Conservation (phyloP, 2,797 vertebrate species). For the Melanotaenia nigrans region DNA sequence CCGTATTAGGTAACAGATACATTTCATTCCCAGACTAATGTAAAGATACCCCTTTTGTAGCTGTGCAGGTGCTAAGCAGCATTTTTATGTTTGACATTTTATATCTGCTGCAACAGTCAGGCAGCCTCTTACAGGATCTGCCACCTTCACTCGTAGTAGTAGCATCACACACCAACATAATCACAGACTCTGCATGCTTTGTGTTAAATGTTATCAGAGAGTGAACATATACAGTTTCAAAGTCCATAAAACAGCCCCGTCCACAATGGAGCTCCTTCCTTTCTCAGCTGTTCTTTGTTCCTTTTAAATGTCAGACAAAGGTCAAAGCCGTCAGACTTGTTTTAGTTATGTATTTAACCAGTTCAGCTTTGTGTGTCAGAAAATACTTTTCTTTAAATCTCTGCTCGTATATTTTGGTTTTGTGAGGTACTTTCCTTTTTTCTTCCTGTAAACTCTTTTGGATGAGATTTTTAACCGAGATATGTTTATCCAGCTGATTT, state of each 20-base stretch:
- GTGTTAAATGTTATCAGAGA: slow-evolving; percentile 58
- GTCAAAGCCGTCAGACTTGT: slow-evolving; percentile 46
- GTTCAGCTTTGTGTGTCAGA: slow-evolving; percentile 5
- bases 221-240: slow-evolving; percentile 26
- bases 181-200: slow-evolving; percentile 2
- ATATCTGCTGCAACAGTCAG: not conserved
- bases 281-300: slow-evolving; percentile 2
- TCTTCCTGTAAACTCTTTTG: not conserved
- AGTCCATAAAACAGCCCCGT: slow-evolving; percentile 1
- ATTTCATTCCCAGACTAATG: too few species aligned
- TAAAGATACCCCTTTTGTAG: not conserved
- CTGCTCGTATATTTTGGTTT: not conserved
- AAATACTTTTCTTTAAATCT: slow-evolving; percentile 7
- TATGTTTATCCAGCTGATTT: too few species aligned
- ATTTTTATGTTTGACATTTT: slow-evolving; percentile 9
- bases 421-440: not conserved
- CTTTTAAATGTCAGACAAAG: slow-evolving; percentile 54
- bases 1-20: not conserved
- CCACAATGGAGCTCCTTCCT: slow-evolving; percentile 59
- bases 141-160: not conserved
- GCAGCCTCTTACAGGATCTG: not conserved
- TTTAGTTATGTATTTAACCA: slow-evolving; percentile 20
- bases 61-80: not conserved
- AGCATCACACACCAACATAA: not conserved
- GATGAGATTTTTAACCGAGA: too few species aligned